A percentile compares a stretch with the other conserved stretches of the same genome.
Evolutionary conservation across 2,797 vertebrate genomes (phyloP).

Genomic region (Saxicola maurus): DNA sequence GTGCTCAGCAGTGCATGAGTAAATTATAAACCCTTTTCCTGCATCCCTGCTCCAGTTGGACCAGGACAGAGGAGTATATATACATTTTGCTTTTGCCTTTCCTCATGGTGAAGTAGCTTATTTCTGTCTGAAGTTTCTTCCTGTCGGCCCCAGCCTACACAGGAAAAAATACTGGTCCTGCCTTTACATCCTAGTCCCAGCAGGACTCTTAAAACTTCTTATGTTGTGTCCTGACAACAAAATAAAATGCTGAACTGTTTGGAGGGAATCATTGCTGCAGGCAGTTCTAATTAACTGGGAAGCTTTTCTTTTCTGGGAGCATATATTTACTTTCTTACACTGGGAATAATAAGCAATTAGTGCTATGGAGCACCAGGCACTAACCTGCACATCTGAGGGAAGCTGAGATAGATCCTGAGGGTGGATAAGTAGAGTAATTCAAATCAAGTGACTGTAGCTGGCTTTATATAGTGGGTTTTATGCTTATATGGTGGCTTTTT

Average conservation of each 20-base stretch:
- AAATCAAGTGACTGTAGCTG: background rate
- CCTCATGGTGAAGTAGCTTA: background rate
- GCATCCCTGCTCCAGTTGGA: background rate
- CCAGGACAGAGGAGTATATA: background rate
- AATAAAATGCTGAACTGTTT: background rate
- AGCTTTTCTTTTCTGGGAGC: background rate
- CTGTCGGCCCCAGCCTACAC: background rate
- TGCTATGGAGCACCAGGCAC: background rate
- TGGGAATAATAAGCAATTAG: conserved; percentile 29
- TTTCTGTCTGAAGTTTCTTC: background rate
- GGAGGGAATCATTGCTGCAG: background rate
- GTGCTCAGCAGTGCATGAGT: accelerated
- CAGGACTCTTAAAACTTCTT: conserved; percentile 25
- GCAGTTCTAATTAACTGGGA: conserved; percentile 14
- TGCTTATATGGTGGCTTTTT: background rate
- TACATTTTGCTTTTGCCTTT: background rate
- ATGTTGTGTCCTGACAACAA: conserved; percentile 62
- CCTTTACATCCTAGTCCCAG: background rate
- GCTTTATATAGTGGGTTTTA: background rate
- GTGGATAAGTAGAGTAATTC: background rate
- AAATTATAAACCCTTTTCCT: background rate
- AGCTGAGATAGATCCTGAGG: background rate
- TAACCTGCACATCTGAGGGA: background rate
- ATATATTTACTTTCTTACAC: background rate
- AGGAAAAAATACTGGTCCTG: background rate